phyloP scores from a whole-genome alignment of 2,888 invertebrate genomes.

The Euspilapteryx auroguttella region DNA sequence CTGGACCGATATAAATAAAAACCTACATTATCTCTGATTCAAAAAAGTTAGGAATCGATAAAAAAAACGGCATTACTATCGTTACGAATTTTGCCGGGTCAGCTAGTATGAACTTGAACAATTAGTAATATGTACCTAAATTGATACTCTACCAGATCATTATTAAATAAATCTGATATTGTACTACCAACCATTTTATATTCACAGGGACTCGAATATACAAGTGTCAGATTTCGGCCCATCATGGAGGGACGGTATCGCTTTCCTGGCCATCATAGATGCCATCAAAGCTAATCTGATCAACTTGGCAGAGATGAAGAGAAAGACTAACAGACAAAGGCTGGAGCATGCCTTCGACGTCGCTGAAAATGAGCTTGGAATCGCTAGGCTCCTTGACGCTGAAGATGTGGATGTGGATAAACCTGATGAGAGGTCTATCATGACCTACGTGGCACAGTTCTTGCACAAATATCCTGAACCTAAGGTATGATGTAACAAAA shows the following conservation, averaged over 20 bases:
- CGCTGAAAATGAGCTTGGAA: slow-evolving; percentile 89
- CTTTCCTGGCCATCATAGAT: slow-evolving; percentile 94
- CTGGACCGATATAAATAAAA: too few relatives aligned
- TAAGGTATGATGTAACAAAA: slow-evolving; percentile 43
- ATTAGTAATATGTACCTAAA: too few relatives aligned
- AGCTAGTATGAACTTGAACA: too few relatives aligned
- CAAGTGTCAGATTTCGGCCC: slow-evolving; percentile 92
- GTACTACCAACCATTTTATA: too few relatives aligned
- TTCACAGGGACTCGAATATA: slow-evolving; percentile 77
- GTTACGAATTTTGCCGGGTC: too few relatives aligned
- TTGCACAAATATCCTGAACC: slow-evolving; percentile 93
- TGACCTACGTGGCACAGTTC: slow-evolving; percentile 98
- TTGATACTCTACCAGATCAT: too few relatives aligned
- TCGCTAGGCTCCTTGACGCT: slow-evolving; percentile 88
- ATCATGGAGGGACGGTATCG: slow-evolving; percentile 95
- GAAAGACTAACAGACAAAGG: slow-evolving; percentile 76
- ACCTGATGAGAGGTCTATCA: slow-evolving; percentile 96
- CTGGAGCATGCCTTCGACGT: slow-evolving; percentile 92
- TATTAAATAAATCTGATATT: too few relatives aligned
- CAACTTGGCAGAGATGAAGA: slow-evolving; percentile 78
- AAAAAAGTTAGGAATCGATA: too few relatives aligned
- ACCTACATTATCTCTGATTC: too few relatives aligned
- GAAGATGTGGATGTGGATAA: slow-evolving; percentile 95
- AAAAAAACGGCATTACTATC: too few relatives aligned
- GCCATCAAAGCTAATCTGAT: slow-evolving; percentile 92